Percentiles rank a stretch among this genome's conserved stretches.
Conservation (phyloP, 2,797 vertebrate genomes). For the Glyptemys insculpta region DNA sequence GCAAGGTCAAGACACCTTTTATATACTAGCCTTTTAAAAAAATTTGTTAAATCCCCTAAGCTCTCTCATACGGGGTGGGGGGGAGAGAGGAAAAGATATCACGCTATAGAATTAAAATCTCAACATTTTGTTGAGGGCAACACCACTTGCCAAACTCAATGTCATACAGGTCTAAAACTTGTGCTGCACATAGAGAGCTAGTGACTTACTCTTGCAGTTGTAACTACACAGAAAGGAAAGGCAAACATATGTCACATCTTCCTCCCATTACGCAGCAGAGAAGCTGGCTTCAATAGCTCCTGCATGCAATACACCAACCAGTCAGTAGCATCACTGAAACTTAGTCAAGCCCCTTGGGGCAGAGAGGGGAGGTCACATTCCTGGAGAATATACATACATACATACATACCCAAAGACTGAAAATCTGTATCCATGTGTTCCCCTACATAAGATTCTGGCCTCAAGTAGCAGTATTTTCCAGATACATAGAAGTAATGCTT, state of each 20-base stretch:
- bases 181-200: background rate
- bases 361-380: background rate
- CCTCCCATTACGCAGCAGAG: background rate
- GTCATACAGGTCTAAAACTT: background rate
- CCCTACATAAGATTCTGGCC: too few species aligned
- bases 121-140: background rate
- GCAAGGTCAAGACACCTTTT: background rate
- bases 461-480: background rate
- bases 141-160: background rate
- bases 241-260: background rate
- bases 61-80: too few species aligned
- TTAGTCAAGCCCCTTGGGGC: background rate
- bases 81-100: too few species aligned
- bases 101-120: background rate
- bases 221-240: background rate
- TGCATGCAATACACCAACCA: background rate
- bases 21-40: background rate
- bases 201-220: background rate
- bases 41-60: too few species aligned
- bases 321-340: background rate
- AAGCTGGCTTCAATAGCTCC: background rate
- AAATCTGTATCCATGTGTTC: background rate
- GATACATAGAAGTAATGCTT: background rate
- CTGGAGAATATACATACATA: background rate
- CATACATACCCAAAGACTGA: background rate